Percentiles rank a stretch among this genome's conserved stretches.
Conservation (phyloP, 1,140 invertebrate genomes). For the Ctenoplectra terminalis region DNA sequence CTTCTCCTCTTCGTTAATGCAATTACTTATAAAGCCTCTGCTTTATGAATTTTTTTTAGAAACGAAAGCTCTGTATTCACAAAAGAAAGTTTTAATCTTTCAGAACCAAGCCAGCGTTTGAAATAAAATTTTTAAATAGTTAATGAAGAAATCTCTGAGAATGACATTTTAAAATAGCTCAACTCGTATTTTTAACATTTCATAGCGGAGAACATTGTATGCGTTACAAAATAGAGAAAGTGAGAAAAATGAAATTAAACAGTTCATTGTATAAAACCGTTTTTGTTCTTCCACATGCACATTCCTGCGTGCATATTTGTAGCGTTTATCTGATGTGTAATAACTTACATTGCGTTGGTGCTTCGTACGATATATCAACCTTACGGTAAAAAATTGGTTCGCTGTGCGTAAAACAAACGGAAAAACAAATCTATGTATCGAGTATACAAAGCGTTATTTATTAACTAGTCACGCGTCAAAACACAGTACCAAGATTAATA, state of each 20-base stretch:
- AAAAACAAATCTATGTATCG: too few species aligned
- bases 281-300: neutral
- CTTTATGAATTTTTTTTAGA: too few species aligned
- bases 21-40: neutral
- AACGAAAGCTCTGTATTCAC: neutral
- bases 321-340: conserved; percentile 9
- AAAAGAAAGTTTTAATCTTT: neutral
- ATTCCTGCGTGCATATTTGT: neutral
- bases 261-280: neutral
- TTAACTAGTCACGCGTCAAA: neutral
- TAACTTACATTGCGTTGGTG: conserved; percentile 9
- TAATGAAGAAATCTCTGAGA: neutral
- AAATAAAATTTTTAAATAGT: neutral
- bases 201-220: neutral
- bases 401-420: neutral
- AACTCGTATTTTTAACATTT: neutral
- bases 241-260: neutral
- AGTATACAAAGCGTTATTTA: conserved; percentile 4
- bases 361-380: conserved; percentile 10
- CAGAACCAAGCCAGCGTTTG: neutral
- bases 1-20: neutral
- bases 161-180: neutral
- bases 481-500: neutral
- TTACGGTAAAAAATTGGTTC: conserved; percentile 37
- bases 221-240: too few species aligned